Evolutionary conservation across 2,888 invertebrate species (phyloP).

Genomic region (Drosophila meridiana): DNA sequence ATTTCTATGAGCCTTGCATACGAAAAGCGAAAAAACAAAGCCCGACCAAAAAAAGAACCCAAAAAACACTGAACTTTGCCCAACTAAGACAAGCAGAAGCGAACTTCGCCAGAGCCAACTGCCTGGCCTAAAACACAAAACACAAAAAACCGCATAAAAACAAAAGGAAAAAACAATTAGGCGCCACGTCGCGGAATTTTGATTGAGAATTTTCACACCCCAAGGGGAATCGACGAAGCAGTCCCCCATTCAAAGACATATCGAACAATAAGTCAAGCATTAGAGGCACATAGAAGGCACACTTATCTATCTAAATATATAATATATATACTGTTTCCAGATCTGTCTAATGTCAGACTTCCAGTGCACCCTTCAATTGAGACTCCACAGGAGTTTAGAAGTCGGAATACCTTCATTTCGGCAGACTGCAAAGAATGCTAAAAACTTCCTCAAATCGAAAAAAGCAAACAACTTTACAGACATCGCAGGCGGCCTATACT

Average conservation of each 20-base stretch:
- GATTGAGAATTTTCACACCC: slow-evolving; percentile 65
- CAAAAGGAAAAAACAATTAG: slow-evolving; percentile 70
- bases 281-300: slow-evolving; percentile 7
- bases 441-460: slow-evolving; percentile 32
- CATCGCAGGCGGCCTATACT: neutral
- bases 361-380: neutral
- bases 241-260: slow-evolving; percentile 17
- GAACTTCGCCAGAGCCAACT: slow-evolving; percentile 23
- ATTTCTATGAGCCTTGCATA: slow-evolving; percentile 64
- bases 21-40: slow-evolving; percentile 32
- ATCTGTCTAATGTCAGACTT: slow-evolving; percentile 10
- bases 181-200: slow-evolving; percentile 71
- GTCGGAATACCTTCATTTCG: slow-evolving; percentile 18
- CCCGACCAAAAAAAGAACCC: neutral
- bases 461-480: neutral
- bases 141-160: slow-evolving; percentile 51
- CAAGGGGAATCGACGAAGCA: neutral
- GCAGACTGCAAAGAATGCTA: slow-evolving; percentile 43
- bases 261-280: slow-evolving; percentile 26
- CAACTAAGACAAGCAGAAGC: slow-evolving; percentile 41
- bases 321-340: neutral
- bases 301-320: neutral
- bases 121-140: slow-evolving; percentile 21
- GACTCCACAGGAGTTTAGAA: neutral
- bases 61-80: slow-evolving; percentile 15